Evolutionary conservation across 2,113 vertebrate species (phyloP), one percentile per base, ranked within the genome.

Genomic region (Tachysurus fulvidraco): DNA sequence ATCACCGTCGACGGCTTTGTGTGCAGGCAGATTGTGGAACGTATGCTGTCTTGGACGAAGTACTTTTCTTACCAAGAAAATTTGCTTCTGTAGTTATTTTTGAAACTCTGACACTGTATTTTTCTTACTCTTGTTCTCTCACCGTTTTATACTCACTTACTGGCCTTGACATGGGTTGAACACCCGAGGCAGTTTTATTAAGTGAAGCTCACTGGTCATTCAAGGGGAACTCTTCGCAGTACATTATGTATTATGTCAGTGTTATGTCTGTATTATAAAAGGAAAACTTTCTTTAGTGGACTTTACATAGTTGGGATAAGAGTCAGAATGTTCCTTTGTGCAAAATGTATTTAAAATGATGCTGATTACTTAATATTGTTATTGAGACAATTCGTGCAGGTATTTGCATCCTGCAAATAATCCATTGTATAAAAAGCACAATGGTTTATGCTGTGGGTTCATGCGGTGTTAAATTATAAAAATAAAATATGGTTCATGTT

Each of bases 181-280:
- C 79, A 84, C 89, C 78, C 50, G 60, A 79, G 87, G 88, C 88
- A 50, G 41, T 86, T 89, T 85, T 86, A 81, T 89, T 85, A 76
- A 88, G 71, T 83, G 59, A 85, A 88, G 78, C 80, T 87, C 73
- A 81, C 76, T 89, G 87, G 88, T 89, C 83, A 89, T 88, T 90
- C 87, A 88, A 86, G 88, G 55, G 85, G 79, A 91, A 88, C 67
- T 69, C 55, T 88, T 28, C 44, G 71, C 12, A 44, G 57, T 73
- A 84, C 81, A 84, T 90, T 89, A 89, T 83, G 79, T 64, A 65
- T 50, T 50, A 50, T 46, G 46, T 46, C 46, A 46, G 46, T 46
- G 7, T 46, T 46, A 46, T 50, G 69, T n/a, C 41, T 86, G 74
- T 89, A 86, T 85, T 59, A 86, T 64, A 16, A 76, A 77, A 86